Base-by-base conservation (phyloP, 2,888 invertebrate species). In the Agrochola lota region DNA sequence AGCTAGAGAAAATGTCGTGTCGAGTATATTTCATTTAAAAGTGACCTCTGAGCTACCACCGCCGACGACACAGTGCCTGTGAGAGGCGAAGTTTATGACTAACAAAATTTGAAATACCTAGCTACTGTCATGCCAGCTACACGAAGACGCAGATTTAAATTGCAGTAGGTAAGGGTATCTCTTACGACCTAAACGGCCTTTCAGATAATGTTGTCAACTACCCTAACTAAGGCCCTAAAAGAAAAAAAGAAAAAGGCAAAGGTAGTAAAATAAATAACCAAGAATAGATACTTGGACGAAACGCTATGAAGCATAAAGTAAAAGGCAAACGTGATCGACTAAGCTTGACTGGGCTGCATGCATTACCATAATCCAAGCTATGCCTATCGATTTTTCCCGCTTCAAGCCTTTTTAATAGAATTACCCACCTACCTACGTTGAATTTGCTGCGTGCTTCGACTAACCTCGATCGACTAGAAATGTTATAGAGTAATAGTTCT, bases 351-450 rank as follows among this genome's bases (percentile, higher is more conserved):
- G 88, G 88, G 87, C 85, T 88, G 89, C 90, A 90, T 91, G 87
- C 85, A 92, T 92, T 93, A 92, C 87, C 93, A 92, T 93, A 92
- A 92, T 91, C 90, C 84, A 59, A 78, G 83, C 84, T 82, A 82
- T 87, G 7, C 9, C 49, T 52, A 90, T 90, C 86, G 91, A 91
- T 88, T 88, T 88, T 89, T 83, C 86, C 82, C 82, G 71, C 75
- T 82, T 81, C 74, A 74, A 76, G 70, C 79, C 63, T 78, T 87
- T 84, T 78, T 86, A 87, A 87, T 87, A 87, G 78, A 85, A 89
- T 86, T 84, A 87, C 67, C 71, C 5, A 52, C 23, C 15, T 67
- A 49, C n/a, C 43, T 17, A 55, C 52, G 55, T 81, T 71, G 62
- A 81, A 83, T 83, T 82, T 82, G 40, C 70, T 78, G 71, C 81